Conservation (phyloP, 2,113 vertebrate genomes). For the Excalfactoria chinensis region DNA sequence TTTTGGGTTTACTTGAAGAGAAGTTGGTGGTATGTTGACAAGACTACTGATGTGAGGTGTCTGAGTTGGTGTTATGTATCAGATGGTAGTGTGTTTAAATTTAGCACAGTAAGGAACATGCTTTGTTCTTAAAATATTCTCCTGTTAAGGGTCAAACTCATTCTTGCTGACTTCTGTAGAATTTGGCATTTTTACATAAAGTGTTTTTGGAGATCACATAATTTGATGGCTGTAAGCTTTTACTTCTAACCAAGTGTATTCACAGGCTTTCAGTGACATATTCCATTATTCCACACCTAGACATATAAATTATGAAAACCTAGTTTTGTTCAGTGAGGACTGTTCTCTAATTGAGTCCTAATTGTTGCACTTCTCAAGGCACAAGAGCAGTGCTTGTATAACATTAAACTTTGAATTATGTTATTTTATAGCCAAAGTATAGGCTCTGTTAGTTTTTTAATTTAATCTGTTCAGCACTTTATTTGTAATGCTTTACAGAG, state of each 20-base stretch:
- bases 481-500: neutral
- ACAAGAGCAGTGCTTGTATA: neutral
- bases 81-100: neutral
- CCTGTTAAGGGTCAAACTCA: neutral
- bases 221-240: neutral
- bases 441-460: rapidly evolving
- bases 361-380: neutral
- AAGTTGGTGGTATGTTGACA: neutral
- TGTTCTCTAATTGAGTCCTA: neutral
- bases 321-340: neutral
- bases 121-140: neutral
- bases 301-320: neutral
- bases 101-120: neutral
- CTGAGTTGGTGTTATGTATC: neutral
- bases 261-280: neutral
- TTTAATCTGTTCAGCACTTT: neutral
- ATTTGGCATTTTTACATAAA: neutral
- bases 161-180: neutral
- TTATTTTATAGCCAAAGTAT: neutral
- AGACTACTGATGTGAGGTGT: neutral
- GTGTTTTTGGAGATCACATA: neutral
- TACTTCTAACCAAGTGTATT: neutral
- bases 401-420: neutral
- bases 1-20: neutral
- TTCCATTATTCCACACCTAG: neutral